Evolutionary conservation across 2,113 vertebrate species (phyloP), one percentile per base, ranked within the genome.

Genomic region (Zootoca vivipara): DNA sequence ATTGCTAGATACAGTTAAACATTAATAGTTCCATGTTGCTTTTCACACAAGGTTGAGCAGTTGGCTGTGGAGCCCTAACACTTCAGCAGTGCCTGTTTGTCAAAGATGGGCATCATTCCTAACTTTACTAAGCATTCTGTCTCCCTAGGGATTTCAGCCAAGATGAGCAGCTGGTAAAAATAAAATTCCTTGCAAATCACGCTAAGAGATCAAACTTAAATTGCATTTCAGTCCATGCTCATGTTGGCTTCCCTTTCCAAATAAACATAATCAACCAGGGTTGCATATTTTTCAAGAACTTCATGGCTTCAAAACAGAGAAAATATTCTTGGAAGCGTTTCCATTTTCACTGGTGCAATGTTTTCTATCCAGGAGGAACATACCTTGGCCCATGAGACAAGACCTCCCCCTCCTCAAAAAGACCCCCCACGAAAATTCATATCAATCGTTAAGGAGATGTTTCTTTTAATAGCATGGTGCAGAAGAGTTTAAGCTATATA

Each of bases 131-230:
- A 83, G 40, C 56, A 85, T 83, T 24, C 52, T 62, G n/a, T 62
- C 1, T 84, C 79, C 85, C 83, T 62, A 33, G 86, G 87, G 78
- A 86, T 86, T 89, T 92, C 58, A 58, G 64, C 73, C 67, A 74
- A 89, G 73, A 89, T 74, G 78, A 92, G 83, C 83, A 87, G 77
- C 83, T 89, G 83, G 64, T 89, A 67, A 65, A 82, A 62, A 88
- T 86, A 83, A n/a, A n/a, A n/a, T 87, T 83, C 81, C 62, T 85
- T 85, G 73, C 72, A 85, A 91, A 87, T 75, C 65, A 87, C 77
- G 52, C 70, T 82, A 88, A 87, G 83, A 85, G 83, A 86, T 90
- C 84, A 82, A 70, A 87, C 52, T 58, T 90, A 56, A 35, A 83
- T 1, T 87, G 38, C 40, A 42, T 87, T 73, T 90, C 90, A 89